Evolutionary conservation across 2,113 vertebrate genomes (phyloP).

Genomic region (Callaeas wilsoni): DNA sequence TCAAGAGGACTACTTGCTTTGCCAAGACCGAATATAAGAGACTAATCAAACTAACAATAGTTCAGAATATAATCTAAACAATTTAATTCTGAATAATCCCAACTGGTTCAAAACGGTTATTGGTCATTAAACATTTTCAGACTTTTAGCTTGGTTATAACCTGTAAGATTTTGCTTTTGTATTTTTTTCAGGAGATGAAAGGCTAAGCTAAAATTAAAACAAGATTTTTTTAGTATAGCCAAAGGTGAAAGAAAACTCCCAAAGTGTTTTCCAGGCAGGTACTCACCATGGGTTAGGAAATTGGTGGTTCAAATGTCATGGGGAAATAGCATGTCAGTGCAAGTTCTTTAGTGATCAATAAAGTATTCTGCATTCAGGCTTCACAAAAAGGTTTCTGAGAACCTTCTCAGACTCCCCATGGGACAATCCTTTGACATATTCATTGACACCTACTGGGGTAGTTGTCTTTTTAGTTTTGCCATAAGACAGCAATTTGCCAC

Average conservation of each 20-base stretch:
- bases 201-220: neutral
- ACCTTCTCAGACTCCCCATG: slow-evolving; percentile 37
- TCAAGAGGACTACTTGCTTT: neutral
- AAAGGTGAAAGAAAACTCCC: slow-evolving; percentile 11
- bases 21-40: neutral
- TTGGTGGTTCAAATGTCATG: slow-evolving; percentile 55
- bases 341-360: slow-evolving; percentile 75
- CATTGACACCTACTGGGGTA: slow-evolving; percentile 61
- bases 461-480: slow-evolving; percentile 69
- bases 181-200: neutral
- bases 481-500: slow-evolving; percentile 78
- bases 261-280: neutral
- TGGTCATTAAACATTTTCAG: neutral
- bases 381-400: slow-evolving; percentile 61
- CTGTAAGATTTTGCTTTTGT: neutral
- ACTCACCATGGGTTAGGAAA: slow-evolving; percentile 21
- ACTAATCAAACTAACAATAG: neutral
- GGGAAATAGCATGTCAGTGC: slow-evolving; percentile 72
- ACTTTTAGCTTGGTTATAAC: neutral
- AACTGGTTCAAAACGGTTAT: neutral
- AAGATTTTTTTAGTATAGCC: neutral
- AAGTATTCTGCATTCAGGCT: slow-evolving; percentile 68
- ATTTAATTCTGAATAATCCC: neutral
- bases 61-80: neutral
- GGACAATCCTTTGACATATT: slow-evolving; percentile 66